Percentiles rank a stretch among this genome's conserved stretches.
These are phyloP conservation scores for Radopholus similis DNA, from an alignment of 1,140 invertebrate genomes.

Conservation along the genomic window DNA sequence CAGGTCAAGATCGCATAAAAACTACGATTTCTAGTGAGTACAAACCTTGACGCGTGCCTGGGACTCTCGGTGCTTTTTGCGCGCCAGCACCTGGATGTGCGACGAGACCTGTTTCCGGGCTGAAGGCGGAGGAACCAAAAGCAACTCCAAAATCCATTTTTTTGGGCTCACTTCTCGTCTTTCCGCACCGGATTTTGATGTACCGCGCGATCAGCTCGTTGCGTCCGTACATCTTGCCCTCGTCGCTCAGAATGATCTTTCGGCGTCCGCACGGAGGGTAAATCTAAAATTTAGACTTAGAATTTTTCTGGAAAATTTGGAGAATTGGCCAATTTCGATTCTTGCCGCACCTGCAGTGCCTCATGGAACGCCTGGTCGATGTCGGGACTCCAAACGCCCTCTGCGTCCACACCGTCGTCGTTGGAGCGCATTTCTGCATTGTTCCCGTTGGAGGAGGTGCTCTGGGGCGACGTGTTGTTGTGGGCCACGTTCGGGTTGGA, in stretches of 20 bases:
- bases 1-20: too few relatives aligned
- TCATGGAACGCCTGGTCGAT: conserved; percentile 99
- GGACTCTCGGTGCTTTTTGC: conserved; percentile 92
- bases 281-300: conserved; percentile 69
- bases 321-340: background rate
- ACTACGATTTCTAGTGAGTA: too few relatives aligned
- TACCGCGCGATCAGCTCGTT: conserved; percentile 99
- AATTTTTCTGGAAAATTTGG: too few relatives aligned
- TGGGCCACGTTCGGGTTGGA: background rate
- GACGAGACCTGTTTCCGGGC: conserved; percentile 96
- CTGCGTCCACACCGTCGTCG: conserved; percentile 71
- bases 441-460: conserved; percentile 10
- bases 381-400: conserved; percentile 98
- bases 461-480: conserved; percentile 8
- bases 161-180: conserved; percentile 74
- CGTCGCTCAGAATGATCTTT: conserved; percentile 98
- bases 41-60: conserved; percentile 85
- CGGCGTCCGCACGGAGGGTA: conserved; percentile 97
- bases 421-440: background rate
- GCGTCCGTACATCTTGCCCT: conserved; percentile 99
- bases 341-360: conserved; percentile 86
- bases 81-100: conserved; percentile 96
- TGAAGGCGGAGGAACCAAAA: background rate
- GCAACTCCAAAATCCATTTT: background rate
- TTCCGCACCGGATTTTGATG: conserved; percentile 96